phyloP scores from a whole-genome alignment of 2,113 vertebrate species.

The Rhinoderma darwinii region DNA sequence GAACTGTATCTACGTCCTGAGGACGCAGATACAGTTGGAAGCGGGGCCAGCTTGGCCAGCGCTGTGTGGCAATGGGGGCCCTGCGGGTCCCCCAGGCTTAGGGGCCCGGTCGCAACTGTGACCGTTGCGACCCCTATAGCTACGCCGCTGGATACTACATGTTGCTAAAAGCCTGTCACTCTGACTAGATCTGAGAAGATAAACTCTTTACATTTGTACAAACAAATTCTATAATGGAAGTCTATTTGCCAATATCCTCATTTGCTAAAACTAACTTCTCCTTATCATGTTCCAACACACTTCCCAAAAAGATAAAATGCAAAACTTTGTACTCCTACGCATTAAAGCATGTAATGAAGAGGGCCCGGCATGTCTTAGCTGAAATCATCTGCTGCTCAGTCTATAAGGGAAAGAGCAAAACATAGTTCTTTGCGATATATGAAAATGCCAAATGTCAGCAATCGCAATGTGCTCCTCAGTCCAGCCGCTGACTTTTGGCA shows the following conservation, averaged over 20 bases:
- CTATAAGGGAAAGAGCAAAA: neutral
- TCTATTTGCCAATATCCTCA: neutral
- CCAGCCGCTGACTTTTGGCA: neutral
- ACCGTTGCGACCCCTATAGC: too few relatives aligned
- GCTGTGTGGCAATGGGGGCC: too few relatives aligned
- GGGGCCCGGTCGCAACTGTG: too few relatives aligned
- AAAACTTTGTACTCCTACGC: neutral
- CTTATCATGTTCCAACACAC: neutral
- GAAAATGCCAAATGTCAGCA: constrained; percentile 2
- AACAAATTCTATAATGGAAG: neutral
- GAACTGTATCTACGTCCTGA: too few relatives aligned
- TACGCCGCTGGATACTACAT: too few relatives aligned
- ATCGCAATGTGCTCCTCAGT: neutral
- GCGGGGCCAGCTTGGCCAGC: too few relatives aligned
- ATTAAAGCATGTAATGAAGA: neutral
- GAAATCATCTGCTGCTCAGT: neutral
- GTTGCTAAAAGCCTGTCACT: neutral
- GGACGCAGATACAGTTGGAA: too few relatives aligned
- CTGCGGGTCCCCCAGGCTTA: too few relatives aligned
- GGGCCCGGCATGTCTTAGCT: neutral
- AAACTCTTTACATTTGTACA: neutral
- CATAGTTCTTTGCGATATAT: neutral
- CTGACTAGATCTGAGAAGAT: neutral
- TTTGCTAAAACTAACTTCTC: neutral
- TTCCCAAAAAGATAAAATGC: neutral